phyloP scores from a whole-genome alignment of 2,797 vertebrate genomes.

The Capromys pilorides region DNA sequence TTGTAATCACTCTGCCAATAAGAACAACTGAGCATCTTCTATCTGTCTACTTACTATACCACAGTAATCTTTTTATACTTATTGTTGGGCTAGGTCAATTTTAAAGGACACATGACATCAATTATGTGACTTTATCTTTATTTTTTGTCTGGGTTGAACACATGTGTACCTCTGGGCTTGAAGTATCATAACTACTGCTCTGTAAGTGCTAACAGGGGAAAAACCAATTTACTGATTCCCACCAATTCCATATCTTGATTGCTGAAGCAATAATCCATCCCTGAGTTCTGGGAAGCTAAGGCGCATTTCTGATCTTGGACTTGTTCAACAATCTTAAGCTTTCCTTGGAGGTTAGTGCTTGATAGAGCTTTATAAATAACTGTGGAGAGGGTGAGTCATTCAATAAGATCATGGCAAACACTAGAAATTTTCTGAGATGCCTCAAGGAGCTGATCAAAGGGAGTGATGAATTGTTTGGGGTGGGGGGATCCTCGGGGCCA shows the following conservation, averaged over 20 bases:
- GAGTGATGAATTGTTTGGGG: neutral
- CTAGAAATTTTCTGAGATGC: conserved; percentile 32
- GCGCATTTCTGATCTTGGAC: neutral
- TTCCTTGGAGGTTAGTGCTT: conserved; percentile 46
- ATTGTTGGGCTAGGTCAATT: conserved; percentile 35
- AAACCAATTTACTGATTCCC: conserved; percentile 58
- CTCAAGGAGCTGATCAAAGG: neutral
- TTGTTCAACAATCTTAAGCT: conserved; percentile 35
- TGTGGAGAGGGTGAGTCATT: conserved; percentile 12
- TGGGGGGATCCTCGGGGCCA: neutral
- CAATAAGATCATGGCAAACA: conserved; percentile 19
- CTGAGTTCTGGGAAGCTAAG: conserved; percentile 35
- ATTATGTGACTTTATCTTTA: conserved; percentile 24
- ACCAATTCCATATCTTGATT: conserved; percentile 46
- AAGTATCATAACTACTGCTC: conserved; percentile 21
- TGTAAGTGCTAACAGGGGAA: conserved; percentile 46
- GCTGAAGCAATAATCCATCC: neutral
- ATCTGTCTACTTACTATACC: neutral
- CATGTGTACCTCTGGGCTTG: neutral
- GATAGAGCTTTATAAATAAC: conserved; percentile 44
- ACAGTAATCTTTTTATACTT: conserved; percentile 7
- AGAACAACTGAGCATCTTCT: neutral
- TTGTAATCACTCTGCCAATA: neutral
- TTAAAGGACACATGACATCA: conserved; percentile 53
- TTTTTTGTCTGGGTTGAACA: conserved; percentile 56